Evolutionary conservation across 2,797 vertebrate species (phyloP).

Genomic region (Clarias laeviceps): DNA sequence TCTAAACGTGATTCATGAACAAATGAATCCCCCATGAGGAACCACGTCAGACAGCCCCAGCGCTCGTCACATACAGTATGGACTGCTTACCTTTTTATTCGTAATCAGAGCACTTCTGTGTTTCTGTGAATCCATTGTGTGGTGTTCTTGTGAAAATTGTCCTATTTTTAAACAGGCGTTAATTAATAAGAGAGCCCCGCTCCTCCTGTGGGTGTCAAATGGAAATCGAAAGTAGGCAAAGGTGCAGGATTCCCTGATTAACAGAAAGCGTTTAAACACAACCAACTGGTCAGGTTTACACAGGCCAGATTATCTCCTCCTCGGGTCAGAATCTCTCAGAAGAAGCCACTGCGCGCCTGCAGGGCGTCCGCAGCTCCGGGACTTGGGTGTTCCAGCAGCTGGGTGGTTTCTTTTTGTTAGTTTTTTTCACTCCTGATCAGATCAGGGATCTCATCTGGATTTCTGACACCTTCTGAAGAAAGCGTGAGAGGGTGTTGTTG

Average conservation of each 20-base stretch:
- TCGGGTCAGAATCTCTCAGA: neutral
- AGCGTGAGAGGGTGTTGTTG: neutral
- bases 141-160: slow-evolving; percentile 50
- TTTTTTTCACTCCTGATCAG: neutral
- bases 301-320: neutral
- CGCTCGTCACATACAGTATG: neutral
- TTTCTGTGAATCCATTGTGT: slow-evolving; percentile 7
- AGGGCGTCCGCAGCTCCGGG: neutral
- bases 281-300: neutral
- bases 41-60: too few relatives aligned
- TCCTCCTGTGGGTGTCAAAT: slow-evolving; percentile 27
- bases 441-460: neutral
- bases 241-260: slow-evolving; percentile 40
- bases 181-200: slow-evolving; percentile 57
- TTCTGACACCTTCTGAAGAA: slow-evolving; percentile 3
- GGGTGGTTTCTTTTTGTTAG: neutral
- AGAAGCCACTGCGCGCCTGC: neutral
- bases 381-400: neutral
- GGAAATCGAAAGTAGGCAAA: slow-evolving; percentile 14
- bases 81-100: neutral
- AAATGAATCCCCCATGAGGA: too few relatives aligned
- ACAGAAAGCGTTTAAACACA: slow-evolving; percentile 7
- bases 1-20: too few relatives aligned
- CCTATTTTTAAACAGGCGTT: slow-evolving; percentile 58
- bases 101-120: slow-evolving; percentile 20